phyloP scores from a whole-genome alignment of 2,113 vertebrate species.

The Daubentonia madagascariensis region DNA sequence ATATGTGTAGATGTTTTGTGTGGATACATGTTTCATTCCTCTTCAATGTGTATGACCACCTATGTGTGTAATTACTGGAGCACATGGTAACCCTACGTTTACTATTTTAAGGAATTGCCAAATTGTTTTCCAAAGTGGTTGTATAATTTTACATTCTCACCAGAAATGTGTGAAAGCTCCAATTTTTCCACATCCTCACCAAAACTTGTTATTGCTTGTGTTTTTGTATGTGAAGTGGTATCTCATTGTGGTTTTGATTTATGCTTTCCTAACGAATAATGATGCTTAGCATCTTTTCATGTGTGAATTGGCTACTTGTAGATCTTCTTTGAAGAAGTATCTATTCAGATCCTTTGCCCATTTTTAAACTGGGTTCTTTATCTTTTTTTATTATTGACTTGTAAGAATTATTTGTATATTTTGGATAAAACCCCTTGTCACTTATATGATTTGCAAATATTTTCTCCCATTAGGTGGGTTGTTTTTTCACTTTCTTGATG shows the following conservation, averaged over 20 bases:
- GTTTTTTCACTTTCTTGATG: not conserved
- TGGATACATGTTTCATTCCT: not conserved
- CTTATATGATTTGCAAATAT: not conserved
- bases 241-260: not conserved
- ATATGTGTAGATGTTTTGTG: not conserved
- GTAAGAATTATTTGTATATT: not conserved
- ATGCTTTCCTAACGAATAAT: not conserved
- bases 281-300: not conserved
- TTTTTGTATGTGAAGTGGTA: not conserved
- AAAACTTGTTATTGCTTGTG: not conserved
- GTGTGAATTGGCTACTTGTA: not conserved
- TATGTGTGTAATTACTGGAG: not conserved
- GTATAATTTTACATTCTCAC: not conserved
- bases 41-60: not conserved
- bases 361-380: not conserved
- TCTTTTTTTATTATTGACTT: not conserved
- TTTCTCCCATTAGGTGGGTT: not conserved
- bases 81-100: not conserved
- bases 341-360: not conserved
- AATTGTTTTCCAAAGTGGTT: not conserved
- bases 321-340: not conserved
- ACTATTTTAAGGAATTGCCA: not conserved
- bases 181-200: not conserved
- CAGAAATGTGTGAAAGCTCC: not conserved
- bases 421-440: not conserved